phyloP scores from a whole-genome alignment of 1,140 invertebrate species.

The Halesus radiatus region DNA sequence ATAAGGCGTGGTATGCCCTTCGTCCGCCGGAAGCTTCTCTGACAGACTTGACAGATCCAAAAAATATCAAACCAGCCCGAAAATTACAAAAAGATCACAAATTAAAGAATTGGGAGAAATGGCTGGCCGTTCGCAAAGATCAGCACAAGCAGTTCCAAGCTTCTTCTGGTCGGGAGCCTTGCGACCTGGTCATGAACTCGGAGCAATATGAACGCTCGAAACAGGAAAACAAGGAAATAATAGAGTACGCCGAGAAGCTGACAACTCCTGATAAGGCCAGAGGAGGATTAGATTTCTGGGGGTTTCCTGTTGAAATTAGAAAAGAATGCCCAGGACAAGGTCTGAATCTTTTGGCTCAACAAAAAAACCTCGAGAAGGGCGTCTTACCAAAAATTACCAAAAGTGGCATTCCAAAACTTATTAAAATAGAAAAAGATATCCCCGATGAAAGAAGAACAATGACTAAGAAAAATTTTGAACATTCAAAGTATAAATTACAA shows the following conservation, averaged over 20 bases:
- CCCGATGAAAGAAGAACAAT: background rate
- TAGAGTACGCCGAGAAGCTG: slow-evolving; percentile 51
- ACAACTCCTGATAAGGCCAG: slow-evolving; percentile 17
- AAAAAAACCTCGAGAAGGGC: slow-evolving; percentile 48
- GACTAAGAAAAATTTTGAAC: slow-evolving; percentile 10
- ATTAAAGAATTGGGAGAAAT: slow-evolving; percentile 60
- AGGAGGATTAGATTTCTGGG: slow-evolving; percentile 59
- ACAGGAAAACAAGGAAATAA: slow-evolving; percentile 57
- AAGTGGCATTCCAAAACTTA: slow-evolving; percentile 57
- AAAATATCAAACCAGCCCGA: background rate
- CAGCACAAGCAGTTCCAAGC: slow-evolving; percentile 42
- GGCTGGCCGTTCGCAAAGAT: slow-evolving; percentile 55
- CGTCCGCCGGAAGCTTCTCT: background rate
- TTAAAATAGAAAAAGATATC: slow-evolving; percentile 57
- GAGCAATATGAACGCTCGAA: slow-evolving; percentile 56
- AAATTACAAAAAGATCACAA: slow-evolving; percentile 56
- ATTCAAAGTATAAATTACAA: slow-evolving; percentile 35
- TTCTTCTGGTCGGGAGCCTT: slow-evolving; percentile 42
- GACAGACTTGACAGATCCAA: slow-evolving; percentile 11
- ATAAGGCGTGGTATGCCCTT: background rate
- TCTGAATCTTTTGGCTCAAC: slow-evolving; percentile 42
- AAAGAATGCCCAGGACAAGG: slow-evolving; percentile 17
- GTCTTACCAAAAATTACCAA: slow-evolving; percentile 50
- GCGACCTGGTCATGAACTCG: slow-evolving; percentile 59
- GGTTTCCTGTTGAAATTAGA: slow-evolving; percentile 42